These are phyloP conservation scores for Mythimna ferrago DNA, from an alignment of 2,888 invertebrate genomes.

Conservation along the genomic window DNA sequence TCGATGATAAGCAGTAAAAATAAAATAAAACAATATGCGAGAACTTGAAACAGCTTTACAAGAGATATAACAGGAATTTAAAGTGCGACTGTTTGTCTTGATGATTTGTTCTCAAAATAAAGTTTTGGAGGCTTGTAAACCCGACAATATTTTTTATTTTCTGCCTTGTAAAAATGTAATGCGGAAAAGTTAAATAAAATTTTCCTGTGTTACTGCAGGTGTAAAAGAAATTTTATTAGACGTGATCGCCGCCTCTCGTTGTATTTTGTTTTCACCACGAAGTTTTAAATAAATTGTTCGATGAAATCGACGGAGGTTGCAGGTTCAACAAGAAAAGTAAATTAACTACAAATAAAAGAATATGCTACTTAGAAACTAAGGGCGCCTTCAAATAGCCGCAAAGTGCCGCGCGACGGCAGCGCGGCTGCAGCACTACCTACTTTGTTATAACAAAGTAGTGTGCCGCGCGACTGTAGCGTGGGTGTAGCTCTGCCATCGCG, in stretches of 20 bases:
- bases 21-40: not conserved
- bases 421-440: too few species aligned
- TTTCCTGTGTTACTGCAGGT: conserved; percentile 14
- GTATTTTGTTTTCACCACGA: not conserved
- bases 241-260: not conserved
- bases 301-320: not conserved
- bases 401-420: too few species aligned
- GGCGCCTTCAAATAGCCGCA: too few species aligned
- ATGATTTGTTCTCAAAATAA: conserved; percentile 6
- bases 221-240: conserved; percentile 33
- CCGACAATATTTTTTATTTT: conserved; percentile 16
- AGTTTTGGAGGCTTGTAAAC: conserved; percentile 23
- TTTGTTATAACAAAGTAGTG: too few species aligned
- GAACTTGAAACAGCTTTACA: not conserved
- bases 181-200: conserved; percentile 4
- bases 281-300: not conserved
- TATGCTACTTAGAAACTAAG: not conserved
- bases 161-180: conserved; percentile 12
- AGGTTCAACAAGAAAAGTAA: not conserved
- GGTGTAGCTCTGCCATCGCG: too few species aligned
- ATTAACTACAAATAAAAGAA: not conserved
- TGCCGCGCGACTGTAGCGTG: too few species aligned
- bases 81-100: not conserved
- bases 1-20: too few species aligned
- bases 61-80: conserved; percentile 2